Conservation (phyloP, 2,888 invertebrate genomes). For the Euproctis similis region DNA sequence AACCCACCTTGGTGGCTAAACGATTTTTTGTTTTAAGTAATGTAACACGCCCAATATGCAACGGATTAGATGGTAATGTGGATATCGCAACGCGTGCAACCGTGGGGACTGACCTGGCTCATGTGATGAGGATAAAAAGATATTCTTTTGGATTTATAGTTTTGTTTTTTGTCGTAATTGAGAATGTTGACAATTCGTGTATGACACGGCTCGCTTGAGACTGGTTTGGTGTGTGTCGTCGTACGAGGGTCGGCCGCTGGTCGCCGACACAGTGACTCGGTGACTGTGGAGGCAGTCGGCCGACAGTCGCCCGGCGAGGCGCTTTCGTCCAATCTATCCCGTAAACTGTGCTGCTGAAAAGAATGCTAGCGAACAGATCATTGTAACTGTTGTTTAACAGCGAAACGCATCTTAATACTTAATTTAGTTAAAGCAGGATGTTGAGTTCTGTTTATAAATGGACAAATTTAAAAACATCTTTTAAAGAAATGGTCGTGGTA, state of each 20-base stretch:
- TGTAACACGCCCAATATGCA: slow-evolving; percentile 51
- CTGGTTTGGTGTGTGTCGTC: slow-evolving; percentile 47
- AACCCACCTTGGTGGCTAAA: slow-evolving; percentile 5
- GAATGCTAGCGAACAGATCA: too few relatives aligned
- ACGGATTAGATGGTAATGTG: slow-evolving; percentile 40
- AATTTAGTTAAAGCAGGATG: too few relatives aligned
- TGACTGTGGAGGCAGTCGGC: not conserved
- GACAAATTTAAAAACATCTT: too few relatives aligned
- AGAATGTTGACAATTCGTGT: slow-evolving; percentile 59
- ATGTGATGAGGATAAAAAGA: slow-evolving; percentile 64
- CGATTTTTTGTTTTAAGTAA: slow-evolving; percentile 7
- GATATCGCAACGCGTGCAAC: slow-evolving; percentile 54
- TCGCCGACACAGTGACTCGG: too few relatives aligned
- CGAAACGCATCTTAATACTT: too few relatives aligned
- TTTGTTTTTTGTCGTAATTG: slow-evolving; percentile 32
- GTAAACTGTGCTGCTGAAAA: too few relatives aligned
- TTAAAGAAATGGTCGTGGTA: too few relatives aligned
- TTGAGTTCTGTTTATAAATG: too few relatives aligned
- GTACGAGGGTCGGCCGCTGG: slow-evolving; percentile 10
- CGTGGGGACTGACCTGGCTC: slow-evolving; percentile 65
- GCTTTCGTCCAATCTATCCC: too few relatives aligned
- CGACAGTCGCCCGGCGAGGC: slow-evolving; percentile 13
- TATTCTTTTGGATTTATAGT: slow-evolving; percentile 11
- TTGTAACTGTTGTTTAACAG: too few relatives aligned
- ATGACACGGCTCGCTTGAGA: slow-evolving; percentile 66